Evolutionary conservation across 2,797 vertebrate species (phyloP), one percentile per base, ranked within the genome.

Genomic region (Rhinichthys osculus): DNA sequence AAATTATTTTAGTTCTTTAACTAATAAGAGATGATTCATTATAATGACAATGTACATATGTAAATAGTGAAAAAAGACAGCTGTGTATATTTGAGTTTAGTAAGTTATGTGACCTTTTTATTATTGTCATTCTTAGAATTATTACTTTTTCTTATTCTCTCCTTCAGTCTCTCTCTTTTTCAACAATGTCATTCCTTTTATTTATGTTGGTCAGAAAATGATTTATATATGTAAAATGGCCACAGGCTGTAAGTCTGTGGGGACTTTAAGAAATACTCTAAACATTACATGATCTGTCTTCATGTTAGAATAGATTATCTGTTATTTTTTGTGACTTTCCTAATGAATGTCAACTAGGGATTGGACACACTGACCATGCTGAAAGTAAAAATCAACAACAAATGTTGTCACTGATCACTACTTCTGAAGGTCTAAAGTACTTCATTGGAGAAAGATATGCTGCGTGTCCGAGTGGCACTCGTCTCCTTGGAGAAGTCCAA

Each of bases 51-150:
- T 89, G 87, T 99, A 98, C 91, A 98, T 97, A 96, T 98, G 97
- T 98, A 98, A 93, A 98, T 98, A 98, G 85, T 83, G 23, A 83
- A 82, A 93, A 96, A 96, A 95, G 92, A 93, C 95, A 96, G 92
- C 95, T 98, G 96, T 99, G 97, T 98, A 98, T 98, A 98, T 98
- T 98, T 97, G 96, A 97, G 90, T 96, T 97, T 96, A 97, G 96
- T 97, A 97, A 98, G 94, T 97, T 97, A 97, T 96, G 95, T 96
- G 93, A 94, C 93, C 94, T 93, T 94, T 95, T 94, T 94, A 94
- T 93, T 91, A 93, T 93, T 93, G 90, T 90, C 91, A 91, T 93
- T 93, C 88, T 91, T 90, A 93, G 88, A 87, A 35, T 89, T 87
- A 82, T 85, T 89, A 33, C 76, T 88, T 89, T 88, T 87, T 82